Percentiles rank a stretch among this genome's conserved stretches.
phyloP scores from a whole-genome alignment of 2,113 vertebrate genomes.

The Odocoileus virginianus region DNA sequence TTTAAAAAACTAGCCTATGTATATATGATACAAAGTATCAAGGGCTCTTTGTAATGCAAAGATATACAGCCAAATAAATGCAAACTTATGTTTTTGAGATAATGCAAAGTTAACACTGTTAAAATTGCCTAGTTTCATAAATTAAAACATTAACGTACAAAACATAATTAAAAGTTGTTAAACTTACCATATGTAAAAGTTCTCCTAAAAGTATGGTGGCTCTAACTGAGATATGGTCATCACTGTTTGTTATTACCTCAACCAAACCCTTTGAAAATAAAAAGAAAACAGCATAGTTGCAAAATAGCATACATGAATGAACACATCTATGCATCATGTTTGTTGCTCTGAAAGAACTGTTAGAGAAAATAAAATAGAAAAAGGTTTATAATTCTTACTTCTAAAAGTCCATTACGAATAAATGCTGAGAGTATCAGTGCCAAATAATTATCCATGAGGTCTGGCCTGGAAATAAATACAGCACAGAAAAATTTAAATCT shows the following conservation, averaged over 20 bases:
- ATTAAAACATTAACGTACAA: not conserved
- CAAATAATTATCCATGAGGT: constrained; percentile 99
- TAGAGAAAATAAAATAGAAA: not conserved
- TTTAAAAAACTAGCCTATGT: not conserved
- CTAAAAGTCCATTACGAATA: constrained; percentile 93
- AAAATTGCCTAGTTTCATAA: not conserved
- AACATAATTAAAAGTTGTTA: not conserved
- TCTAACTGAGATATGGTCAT: constrained; percentile 92
- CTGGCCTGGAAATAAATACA: constrained; percentile 83
- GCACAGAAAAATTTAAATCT: not conserved
- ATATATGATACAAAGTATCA: not conserved
- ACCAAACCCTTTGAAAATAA: constrained; percentile 88
- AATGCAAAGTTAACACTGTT: not conserved
- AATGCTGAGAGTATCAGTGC: constrained; percentile 96
- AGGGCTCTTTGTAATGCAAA: not conserved
- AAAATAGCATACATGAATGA: not conserved
- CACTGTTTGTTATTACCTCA: constrained; percentile 97
- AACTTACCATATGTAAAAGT: constrained; percentile 96
- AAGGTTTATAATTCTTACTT: constrained; percentile 81
- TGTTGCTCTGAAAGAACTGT: not conserved
- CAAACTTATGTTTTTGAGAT: not conserved
- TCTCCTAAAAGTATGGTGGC: constrained; percentile 97
- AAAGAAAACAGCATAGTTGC: constrained; percentile 17
- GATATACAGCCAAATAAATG: not conserved
- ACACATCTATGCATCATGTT: not conserved